A percentile compares a stretch with the other conserved stretches of the same genome.
These are phyloP conservation scores for Desoria tigrina DNA, from an alignment of 2,888 invertebrate species.

Conservation along the genomic window DNA sequence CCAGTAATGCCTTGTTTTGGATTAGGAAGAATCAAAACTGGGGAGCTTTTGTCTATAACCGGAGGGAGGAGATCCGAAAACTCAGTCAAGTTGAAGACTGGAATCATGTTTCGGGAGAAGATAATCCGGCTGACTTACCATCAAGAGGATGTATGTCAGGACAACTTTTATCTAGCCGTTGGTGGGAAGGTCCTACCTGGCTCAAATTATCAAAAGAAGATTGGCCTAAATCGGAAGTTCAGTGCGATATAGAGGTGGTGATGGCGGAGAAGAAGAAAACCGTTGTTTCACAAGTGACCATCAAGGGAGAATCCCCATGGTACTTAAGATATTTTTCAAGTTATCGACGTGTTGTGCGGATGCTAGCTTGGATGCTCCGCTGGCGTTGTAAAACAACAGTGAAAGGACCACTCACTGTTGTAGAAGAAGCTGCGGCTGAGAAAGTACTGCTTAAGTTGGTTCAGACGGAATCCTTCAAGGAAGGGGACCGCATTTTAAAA, in stretches of 20 bases:
- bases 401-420: neutral
- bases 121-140: too few relatives aligned
- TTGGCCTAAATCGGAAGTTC: neutral
- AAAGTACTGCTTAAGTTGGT: neutral
- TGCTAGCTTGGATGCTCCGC: constrained; percentile 49
- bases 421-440: neutral
- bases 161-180: neutral
- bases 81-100: neutral
- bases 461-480: neutral
- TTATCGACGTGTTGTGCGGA: constrained; percentile 48
- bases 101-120: constrained; percentile 7
- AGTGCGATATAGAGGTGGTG: neutral
- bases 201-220: neutral
- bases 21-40: constrained; percentile 14
- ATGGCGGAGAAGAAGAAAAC: constrained; percentile 5
- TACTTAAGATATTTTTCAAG: constrained; percentile 34
- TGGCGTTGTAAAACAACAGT: neutral
- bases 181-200: constrained; percentile 5
- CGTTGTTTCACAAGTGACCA: neutral
- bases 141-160: neutral
- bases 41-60: constrained; percentile 49
- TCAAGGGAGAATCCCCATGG: constrained; percentile 1
- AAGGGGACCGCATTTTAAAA: neutral
- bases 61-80: constrained; percentile 53
- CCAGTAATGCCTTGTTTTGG: constrained; percentile 14